phyloP scores from a whole-genome alignment of 1,140 invertebrate species.

The Akabosia matsudoensis region DNA sequence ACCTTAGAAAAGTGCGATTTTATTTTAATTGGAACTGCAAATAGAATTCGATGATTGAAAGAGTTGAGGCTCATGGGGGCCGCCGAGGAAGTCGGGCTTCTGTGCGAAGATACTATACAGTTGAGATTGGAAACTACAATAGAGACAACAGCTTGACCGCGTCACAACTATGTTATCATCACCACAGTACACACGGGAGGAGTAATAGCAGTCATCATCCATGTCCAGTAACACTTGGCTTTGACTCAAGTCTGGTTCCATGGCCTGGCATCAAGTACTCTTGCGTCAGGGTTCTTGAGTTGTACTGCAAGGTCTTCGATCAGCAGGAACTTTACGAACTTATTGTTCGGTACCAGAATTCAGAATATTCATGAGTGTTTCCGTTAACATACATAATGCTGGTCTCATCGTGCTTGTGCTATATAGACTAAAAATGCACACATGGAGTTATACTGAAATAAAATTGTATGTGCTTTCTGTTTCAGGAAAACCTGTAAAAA shows the following conservation, averaged over 20 bases:
- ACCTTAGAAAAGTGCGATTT: background rate
- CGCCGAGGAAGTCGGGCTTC: background rate
- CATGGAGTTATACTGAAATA: constrained; percentile 26
- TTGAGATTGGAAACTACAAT: constrained; percentile 12
- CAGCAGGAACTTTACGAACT: constrained; percentile 71
- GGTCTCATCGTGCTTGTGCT: no score
- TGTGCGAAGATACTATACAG: background rate
- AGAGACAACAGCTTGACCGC: background rate
- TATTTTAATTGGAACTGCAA: no score
- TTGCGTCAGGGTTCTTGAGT: constrained; percentile 72
- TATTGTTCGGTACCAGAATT: constrained; percentile 66
- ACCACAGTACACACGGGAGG: background rate
- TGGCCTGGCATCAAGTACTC: constrained; percentile 75
- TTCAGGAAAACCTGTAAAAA: constrained; percentile 78
- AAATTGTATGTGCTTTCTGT: constrained; percentile 39
- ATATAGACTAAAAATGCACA: no score
- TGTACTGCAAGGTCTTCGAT: constrained; percentile 79
- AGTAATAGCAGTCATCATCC: constrained; percentile 31
- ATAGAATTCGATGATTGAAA: constrained; percentile 7
- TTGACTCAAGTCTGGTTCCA: constrained; percentile 57
- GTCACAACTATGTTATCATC: background rate
- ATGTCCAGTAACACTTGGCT: constrained; percentile 50
- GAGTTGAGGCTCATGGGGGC: constrained; percentile 18
- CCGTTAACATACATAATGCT: constrained; percentile 26
- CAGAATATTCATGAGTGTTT: background rate